These are phyloP conservation scores for Schizothorax lantsangensis DNA, from an alignment of 2,797 vertebrate genomes.

Conservation along the genomic window DNA sequence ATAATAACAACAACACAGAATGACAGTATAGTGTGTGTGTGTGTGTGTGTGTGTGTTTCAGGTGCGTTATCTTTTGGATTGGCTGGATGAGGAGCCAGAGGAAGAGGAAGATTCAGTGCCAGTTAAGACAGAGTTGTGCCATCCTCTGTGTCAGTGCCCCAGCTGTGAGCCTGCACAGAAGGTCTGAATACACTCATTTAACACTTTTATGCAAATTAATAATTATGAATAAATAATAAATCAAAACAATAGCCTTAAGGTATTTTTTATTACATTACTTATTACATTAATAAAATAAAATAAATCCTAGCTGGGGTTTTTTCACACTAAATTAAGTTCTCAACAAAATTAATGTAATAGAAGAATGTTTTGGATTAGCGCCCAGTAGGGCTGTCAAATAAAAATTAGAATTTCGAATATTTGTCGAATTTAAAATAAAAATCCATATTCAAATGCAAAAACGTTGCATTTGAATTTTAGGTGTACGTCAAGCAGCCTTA, in stretches of 20 bases:
- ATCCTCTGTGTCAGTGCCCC: conserved; percentile 93
- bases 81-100: conserved; percentile 89
- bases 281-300: background rate
- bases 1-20: background rate
- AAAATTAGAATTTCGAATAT: no score
- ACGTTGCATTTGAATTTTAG: no score
- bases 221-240: background rate
- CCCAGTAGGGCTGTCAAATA: no score
- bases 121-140: conserved; percentile 82
- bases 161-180: conserved; percentile 89
- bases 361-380: background rate
- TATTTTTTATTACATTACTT: background rate
- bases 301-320: no score
- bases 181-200: conserved; percentile 71
- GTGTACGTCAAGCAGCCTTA: no score
- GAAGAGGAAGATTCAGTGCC: conserved; percentile 72
- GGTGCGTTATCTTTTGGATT: conserved; percentile 96
- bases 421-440: no score
- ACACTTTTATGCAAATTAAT: background rate
- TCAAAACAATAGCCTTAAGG: background rate
- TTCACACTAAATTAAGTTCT: background rate
- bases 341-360: background rate
- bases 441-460: no score
- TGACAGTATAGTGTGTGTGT: background rate
- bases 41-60: conserved; percentile 60